Percentiles rank a stretch among this genome's conserved stretches.
Evolutionary conservation across 2,113 vertebrate genomes (phyloP).

Genomic region (Eptesicus fuscus): DNA sequence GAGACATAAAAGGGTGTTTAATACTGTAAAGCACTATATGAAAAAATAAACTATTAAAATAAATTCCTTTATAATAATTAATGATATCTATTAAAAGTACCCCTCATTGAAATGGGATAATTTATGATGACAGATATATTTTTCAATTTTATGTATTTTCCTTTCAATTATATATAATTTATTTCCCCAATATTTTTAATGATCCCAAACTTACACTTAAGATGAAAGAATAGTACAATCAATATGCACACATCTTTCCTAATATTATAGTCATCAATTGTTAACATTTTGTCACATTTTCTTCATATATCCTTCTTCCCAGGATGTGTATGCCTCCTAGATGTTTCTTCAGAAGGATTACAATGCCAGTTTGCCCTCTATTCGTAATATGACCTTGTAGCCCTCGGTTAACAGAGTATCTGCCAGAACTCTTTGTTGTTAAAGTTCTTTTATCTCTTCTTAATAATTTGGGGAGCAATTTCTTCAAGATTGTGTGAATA

Average conservation of each 20-base stretch:
- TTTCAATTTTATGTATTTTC: background rate
- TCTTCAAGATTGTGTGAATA: background rate
- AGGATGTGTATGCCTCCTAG: background rate
- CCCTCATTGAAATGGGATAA: background rate
- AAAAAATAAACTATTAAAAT: background rate
- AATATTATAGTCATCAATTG: background rate
- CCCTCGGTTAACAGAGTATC: background rate
- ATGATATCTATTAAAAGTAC: background rate
- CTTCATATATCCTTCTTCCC: background rate
- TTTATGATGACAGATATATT: background rate
- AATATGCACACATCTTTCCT: background rate
- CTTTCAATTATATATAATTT: background rate
- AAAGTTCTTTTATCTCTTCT: background rate
- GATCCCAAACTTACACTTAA: background rate
- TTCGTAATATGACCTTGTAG: background rate
- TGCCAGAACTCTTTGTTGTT: background rate
- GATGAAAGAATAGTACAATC: background rate
- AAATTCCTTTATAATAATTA: background rate
- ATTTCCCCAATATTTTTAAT: background rate
- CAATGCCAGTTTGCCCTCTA: background rate
- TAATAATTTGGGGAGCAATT: background rate
- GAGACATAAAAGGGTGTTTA: background rate
- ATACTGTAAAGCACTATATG: background rate
- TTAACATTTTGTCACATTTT: background rate
- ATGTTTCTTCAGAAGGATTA: background rate